Base-by-base conservation (phyloP, 2,888 invertebrate species). In the Pimpla rufipes region DNA sequence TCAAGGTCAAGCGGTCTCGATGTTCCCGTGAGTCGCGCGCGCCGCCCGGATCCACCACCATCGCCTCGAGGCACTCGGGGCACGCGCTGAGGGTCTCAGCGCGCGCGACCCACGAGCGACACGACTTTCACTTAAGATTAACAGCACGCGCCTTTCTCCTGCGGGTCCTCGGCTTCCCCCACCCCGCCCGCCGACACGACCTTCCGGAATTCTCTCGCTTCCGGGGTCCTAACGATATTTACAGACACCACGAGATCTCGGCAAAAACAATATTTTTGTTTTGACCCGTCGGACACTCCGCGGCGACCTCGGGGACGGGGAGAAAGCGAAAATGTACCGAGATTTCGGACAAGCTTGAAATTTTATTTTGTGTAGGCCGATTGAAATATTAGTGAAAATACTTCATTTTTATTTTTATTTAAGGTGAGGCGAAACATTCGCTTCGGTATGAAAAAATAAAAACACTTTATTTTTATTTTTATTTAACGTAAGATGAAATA, bases 101-200 rank as follows among this genome's bases (percentile, higher is more conserved):
- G 50, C 80, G 84, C 84, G 84, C 82, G 79, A 75, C 71, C 81
- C 37, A 62, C 57, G 52, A 42, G 62, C 68, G 66, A 74, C 79
- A 40, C 8, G 77, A 85, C 86, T 86, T 86, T 86, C 86, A 81
- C 86, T 86, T 75, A 62, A 74, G 62, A 85, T 84, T 80, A 82
- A 85, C 84, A 85, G 85, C 84, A 82, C 81, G 85, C 70, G 85
- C 80, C 83, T 82, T 73, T 57, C 71, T 73, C 68, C 52, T 76
- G 8, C 70, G 62, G 52, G 45, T 71, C 35, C 42, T 42, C 62
- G 59, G 21, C 29, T 67, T 3, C 45, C 42, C 52, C 40, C 37
- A 57, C 57, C 11, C 29, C 29, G 5, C 29, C 3, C 29, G 29
- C 2, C 29, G 29, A 16, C n/a, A n/a, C 35, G n/a, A 37, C n/a